Evolutionary conservation across 1,140 invertebrate species (phyloP).

Genomic region (Formica exsecta): DNA sequence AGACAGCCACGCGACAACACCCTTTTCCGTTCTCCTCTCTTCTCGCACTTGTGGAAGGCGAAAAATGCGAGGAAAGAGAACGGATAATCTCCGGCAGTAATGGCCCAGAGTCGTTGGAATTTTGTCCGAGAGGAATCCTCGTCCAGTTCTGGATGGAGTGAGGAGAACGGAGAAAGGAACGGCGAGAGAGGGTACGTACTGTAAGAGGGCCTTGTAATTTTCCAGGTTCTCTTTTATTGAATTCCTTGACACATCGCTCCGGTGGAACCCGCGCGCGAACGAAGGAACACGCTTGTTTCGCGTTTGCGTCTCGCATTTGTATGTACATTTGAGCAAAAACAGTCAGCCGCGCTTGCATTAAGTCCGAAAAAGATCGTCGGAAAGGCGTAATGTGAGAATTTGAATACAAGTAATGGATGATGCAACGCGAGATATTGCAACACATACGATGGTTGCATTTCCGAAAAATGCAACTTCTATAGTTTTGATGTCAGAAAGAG

Average conservation of each 20-base stretch:
- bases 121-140: slow-evolving; percentile 48
- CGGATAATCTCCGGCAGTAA: slow-evolving; percentile 69
- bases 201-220: slow-evolving; percentile 61
- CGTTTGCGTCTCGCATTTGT: slow-evolving; percentile 31
- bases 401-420: slow-evolving; percentile 39
- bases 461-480: not conserved
- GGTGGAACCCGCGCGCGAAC: slow-evolving; percentile 2
- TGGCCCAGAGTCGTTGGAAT: slow-evolving; percentile 61
- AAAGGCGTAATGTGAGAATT: not conserved
- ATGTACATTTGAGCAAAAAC: slow-evolving; percentile 41
- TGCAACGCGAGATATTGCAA: slow-evolving; percentile 18
- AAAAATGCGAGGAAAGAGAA: slow-evolving; percentile 26
- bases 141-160: not conserved
- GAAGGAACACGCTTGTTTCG: slow-evolving; percentile 6
- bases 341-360: slow-evolving; percentile 30
- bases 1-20: slow-evolving; percentile 1
- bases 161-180: not conserved
- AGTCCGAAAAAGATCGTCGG: slow-evolving; percentile 20
- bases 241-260: slow-evolving; percentile 43
- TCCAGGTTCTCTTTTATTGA: slow-evolving; percentile 58
- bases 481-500: not conserved
- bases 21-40: not conserved
- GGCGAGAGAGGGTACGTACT: not conserved
- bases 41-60: not conserved
- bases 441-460: not conserved